Evolutionary conservation across 92 coral and sea anemone species (phyloP), one percentile per base, ranked within the genome.

Genomic region (Galaxea fascicularis): DNA sequence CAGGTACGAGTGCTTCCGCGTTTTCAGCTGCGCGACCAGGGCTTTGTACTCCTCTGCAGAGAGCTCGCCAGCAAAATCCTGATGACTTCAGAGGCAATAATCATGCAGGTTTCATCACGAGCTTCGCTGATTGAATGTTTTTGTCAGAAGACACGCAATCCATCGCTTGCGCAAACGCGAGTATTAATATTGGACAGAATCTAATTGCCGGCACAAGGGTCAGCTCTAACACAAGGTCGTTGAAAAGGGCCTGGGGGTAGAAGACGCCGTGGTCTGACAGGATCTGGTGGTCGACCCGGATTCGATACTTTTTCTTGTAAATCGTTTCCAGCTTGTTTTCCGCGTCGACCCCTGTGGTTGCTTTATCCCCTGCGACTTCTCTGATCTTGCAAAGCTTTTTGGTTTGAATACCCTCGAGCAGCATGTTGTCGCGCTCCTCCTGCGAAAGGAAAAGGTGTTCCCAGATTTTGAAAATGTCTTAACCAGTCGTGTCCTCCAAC

Each of bases 121-220:
- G n/a, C n/a, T n/a, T n/a, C n/a, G n/a, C n/a, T n/a, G n/a, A n/a
- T n/a, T n/a, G n/a, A n/a, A n/a, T n/a, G n/a, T n/a, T n/a, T n/a
- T n/a, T n/a, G n/a, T n/a, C n/a, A n/a, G n/a, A n/a, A n/a, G n/a
- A n/a, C n/a, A n/a, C n/a, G n/a, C n/a, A n/a, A n/a, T n/a, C n/a
- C n/a, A n/a, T n/a, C n/a, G n/a, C n/a, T n/a, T n/a, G n/a, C n/a
- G n/a, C n/a, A n/a, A n/a, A n/a, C n/a, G n/a, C n/a, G n/a, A n/a
- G n/a, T n/a, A n/a, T n/a, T n/a, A n/a, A n/a, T n/a, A n/a, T n/a
- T n/a, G n/a, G n/a, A n/a, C n/a, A n/a, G n/a, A n/a, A n/a, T n/a
- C n/a, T n/a, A n/a, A n/a, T n/a, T n/a, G 72, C 58, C 5, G 66
- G 53, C 16, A 72, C 72, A 4, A 78, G 66, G n/a, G 83, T 78